phyloP scores from a whole-genome alignment of 2,888 invertebrate genomes.

The Diachrysia chrysitis region DNA sequence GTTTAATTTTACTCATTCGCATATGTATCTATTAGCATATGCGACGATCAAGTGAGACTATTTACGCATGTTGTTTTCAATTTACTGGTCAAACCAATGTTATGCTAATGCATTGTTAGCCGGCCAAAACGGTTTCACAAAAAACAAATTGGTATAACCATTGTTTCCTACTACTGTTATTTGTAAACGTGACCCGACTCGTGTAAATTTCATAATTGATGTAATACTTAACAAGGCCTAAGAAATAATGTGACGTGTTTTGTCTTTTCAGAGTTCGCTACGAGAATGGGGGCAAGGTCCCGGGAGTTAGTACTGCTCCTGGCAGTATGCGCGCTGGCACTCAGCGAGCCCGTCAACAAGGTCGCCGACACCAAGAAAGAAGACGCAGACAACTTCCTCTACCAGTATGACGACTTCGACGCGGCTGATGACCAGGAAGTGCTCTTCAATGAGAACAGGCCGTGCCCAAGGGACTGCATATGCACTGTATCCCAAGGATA shows the following conservation, averaged over 20 bases:
- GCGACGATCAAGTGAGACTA: conserved; percentile 45
- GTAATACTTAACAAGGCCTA: conserved; percentile 52
- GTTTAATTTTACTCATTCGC: conserved; percentile 11
- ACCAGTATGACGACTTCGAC: conserved; percentile 84
- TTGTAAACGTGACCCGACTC: conserved; percentile 67
- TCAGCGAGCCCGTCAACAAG: conserved; percentile 79
- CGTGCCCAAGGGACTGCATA: conserved; percentile 91
- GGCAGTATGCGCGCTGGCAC: conserved; percentile 82
- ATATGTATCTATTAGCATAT: conserved; percentile 30
- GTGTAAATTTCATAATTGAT: conserved; percentile 71
- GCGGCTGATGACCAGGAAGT: conserved; percentile 85
- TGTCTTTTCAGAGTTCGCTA: conserved; percentile 85
- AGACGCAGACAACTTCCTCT: conserved; percentile 74
- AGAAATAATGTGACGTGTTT: conserved; percentile 55
- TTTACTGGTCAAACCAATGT: conserved; percentile 63
- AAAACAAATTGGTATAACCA: conserved; percentile 62
- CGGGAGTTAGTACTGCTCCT: conserved; percentile 86
- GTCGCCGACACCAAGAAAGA: conserved; percentile 75
- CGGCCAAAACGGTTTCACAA: conserved; percentile 60
- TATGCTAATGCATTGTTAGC: conserved; percentile 68
- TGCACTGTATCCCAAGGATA: conserved; percentile 90
- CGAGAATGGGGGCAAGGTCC: conserved; percentile 86
- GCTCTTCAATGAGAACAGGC: conserved; percentile 84
- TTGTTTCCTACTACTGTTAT: conserved; percentile 74
- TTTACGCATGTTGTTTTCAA: conserved; percentile 52